These are phyloP conservation scores for Brienomyrus brachyistius DNA, from an alignment of 2,113 vertebrate species.

Conservation along the genomic window DNA sequence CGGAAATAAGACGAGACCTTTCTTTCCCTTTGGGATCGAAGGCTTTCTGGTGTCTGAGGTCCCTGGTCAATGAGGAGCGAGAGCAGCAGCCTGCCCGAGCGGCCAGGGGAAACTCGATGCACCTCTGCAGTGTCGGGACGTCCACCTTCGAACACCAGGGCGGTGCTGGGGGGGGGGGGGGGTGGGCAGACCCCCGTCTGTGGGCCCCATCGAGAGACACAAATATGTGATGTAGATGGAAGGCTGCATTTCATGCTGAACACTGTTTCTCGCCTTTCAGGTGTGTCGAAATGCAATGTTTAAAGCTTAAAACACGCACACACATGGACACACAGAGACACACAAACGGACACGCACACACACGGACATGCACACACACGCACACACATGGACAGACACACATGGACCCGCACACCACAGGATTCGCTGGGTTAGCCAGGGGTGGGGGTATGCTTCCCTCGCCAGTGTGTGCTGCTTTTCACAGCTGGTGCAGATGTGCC, in stretches of 20 bases:
- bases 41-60: constrained; percentile 58
- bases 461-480: not conserved
- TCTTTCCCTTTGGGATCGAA: constrained; percentile 54
- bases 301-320: not conserved
- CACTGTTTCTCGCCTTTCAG: not conserved
- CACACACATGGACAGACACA: not conserved
- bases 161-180: not conserved
- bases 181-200: not conserved
- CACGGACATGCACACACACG: not conserved
- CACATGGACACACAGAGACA: not conserved
- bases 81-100: not conserved
- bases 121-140: not conserved
- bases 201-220: not conserved
- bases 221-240: not conserved
- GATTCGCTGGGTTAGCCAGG: not conserved
- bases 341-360: not conserved
- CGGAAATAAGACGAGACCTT: constrained; percentile 68
- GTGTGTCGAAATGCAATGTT: not conserved
- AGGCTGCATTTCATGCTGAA: not conserved
- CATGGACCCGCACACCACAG: not conserved
- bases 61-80: constrained; percentile 61
- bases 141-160: not conserved
- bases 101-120: constrained; percentile 24
- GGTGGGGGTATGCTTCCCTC: not conserved
- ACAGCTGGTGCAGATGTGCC: not conserved